phyloP scores from a whole-genome alignment of 2,888 invertebrate genomes.

The Mimachlamys varia region DNA sequence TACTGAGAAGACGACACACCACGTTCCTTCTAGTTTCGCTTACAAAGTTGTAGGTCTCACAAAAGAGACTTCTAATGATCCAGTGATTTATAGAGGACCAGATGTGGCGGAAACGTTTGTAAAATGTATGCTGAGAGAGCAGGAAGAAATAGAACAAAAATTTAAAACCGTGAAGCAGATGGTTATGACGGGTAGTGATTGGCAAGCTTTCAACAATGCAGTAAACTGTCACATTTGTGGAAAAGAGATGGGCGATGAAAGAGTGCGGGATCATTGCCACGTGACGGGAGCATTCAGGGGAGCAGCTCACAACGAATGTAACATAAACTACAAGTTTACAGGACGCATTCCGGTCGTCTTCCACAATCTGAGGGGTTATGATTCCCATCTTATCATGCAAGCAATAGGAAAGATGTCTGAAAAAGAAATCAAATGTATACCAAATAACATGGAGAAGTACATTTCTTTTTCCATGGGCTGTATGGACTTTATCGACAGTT shows the following conservation, averaged over 20 bases:
- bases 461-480: conserved; percentile 6
- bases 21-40: conserved; percentile 41
- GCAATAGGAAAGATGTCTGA: not conserved
- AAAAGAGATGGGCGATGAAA: not conserved
- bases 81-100: conserved; percentile 32
- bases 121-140: conserved; percentile 47
- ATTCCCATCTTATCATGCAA: not conserved
- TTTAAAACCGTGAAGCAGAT: conserved; percentile 39
- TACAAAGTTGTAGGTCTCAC: conserved; percentile 47
- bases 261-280: conserved; percentile 18
- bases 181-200: not conserved
- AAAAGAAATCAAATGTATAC: conserved; percentile 9
- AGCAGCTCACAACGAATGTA: not conserved
- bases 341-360: not conserved
- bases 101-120: conserved; percentile 43
- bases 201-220: not conserved
- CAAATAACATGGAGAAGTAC: conserved; percentile 10
- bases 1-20: conserved; percentile 26
- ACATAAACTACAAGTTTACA: not conserved
- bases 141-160: conserved; percentile 46
- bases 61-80: conserved; percentile 34
- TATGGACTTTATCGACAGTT: conserved; percentile 20
- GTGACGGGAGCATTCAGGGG: not conserved
- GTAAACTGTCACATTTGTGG: not conserved
- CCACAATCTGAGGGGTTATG: not conserved